These are phyloP conservation scores for Thymelicus sylvestris DNA, from an alignment of 2,888 invertebrate species.

Conservation along the genomic window DNA sequence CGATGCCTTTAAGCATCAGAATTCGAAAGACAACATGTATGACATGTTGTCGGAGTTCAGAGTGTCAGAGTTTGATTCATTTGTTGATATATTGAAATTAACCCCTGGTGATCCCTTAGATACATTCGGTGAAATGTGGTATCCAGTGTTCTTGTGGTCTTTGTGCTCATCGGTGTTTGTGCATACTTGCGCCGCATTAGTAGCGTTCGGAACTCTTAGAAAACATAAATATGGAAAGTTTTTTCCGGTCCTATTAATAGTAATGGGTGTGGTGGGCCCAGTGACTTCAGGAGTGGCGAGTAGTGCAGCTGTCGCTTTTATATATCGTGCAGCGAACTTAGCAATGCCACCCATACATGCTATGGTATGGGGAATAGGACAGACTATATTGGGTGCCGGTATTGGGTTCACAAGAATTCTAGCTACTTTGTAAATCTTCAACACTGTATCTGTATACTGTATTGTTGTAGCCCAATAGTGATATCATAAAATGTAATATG, in stretches of 20 bases:
- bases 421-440: slow-evolving; percentile 90
- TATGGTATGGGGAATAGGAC: slow-evolving; percentile 97
- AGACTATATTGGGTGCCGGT: slow-evolving; percentile 94
- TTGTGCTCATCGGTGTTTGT: slow-evolving; percentile 97
- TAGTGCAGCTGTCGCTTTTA: slow-evolving; percentile 97
- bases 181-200: slow-evolving; percentile 95
- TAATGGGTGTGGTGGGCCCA: slow-evolving; percentile 96
- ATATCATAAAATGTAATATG: slow-evolving; percentile 7
- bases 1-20: slow-evolving; percentile 73
- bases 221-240: slow-evolving; percentile 98
- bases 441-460: slow-evolving; percentile 11
- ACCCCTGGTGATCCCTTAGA: slow-evolving; percentile 87
- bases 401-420: slow-evolving; percentile 97
- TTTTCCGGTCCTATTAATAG: slow-evolving; percentile 93
- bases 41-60: slow-evolving; percentile 84
- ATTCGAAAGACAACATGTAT: slow-evolving; percentile 78
- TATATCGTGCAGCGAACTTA: slow-evolving; percentile 95
- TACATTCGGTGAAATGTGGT: slow-evolving; percentile 97
- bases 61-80: slow-evolving; percentile 87
- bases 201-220: slow-evolving; percentile 95
- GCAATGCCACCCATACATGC: slow-evolving; percentile 96
- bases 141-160: slow-evolving; percentile 98
- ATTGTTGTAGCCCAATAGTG: slow-evolving; percentile 19
- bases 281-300: slow-evolving; percentile 94
- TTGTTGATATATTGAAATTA: slow-evolving; percentile 88